A percentile compares a stretch with the other conserved stretches of the same genome.
phyloP scores from a whole-genome alignment of 30 jellyfish, hydroid and myxozoan species.

The Aurelia sp. region DNA sequence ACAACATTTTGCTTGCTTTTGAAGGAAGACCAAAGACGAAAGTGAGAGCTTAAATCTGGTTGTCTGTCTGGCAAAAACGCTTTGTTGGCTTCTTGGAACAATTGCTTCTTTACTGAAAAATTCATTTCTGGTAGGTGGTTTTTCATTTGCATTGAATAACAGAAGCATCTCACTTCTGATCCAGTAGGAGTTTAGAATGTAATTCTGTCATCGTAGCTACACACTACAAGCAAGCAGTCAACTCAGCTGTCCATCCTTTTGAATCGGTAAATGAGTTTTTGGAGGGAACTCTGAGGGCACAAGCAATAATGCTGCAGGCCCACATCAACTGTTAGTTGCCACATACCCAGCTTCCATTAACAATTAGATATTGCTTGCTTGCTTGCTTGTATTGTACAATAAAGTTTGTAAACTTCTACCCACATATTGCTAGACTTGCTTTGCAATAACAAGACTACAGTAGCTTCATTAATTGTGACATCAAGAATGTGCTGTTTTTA shows the following conservation, averaged over 20 bases:
- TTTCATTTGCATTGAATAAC: too few relatives aligned
- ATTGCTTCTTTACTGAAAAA: constrained; percentile 15
- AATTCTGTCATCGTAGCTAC: too few relatives aligned
- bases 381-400: too few relatives aligned
- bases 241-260: too few relatives aligned
- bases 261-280: too few relatives aligned
- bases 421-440: background rate
- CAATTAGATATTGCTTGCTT: too few relatives aligned
- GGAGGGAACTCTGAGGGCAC: too few relatives aligned
- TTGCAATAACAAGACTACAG: background rate
- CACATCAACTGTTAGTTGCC: too few relatives aligned
- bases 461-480: background rate
- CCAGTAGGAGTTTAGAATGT: too few relatives aligned
- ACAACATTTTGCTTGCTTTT: background rate
- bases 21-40: constrained; percentile 23
- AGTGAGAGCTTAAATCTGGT: constrained; percentile 43
- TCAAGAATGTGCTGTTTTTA: background rate
- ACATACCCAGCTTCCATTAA: too few relatives aligned
- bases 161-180: background rate
- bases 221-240: too few relatives aligned
- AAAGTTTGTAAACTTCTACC: background rate
- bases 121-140: background rate
- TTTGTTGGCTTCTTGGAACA: constrained; percentile 60
- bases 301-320: too few relatives aligned
- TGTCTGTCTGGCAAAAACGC: constrained; percentile 44